A percentile compares a stretch with the other conserved stretches of the same genome.
Evolutionary conservation across 1,140 invertebrate species (phyloP).

Genomic region (Protaetia brevitarsis): DNA sequence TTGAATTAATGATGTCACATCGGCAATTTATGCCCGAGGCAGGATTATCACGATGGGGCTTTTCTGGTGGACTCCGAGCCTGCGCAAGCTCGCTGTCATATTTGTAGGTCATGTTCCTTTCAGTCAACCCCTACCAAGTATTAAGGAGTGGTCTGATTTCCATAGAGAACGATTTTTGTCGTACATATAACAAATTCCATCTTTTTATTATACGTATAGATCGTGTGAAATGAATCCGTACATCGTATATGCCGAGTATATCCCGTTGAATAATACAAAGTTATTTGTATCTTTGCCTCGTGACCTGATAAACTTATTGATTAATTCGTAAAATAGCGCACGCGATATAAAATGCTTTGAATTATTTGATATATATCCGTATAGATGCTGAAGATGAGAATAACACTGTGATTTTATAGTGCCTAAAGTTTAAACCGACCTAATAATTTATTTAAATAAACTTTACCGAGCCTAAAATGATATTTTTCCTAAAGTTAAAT

Average conservation of each 20-base stretch:
- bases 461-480: too few species aligned
- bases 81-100: background rate
- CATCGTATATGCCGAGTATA: background rate
- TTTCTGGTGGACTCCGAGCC: too few species aligned
- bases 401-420: slow-evolving; percentile 7
- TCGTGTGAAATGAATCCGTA: slow-evolving; percentile 3
- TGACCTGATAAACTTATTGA: background rate
- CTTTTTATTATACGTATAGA: background rate
- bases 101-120: background rate
- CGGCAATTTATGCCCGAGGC: too few species aligned
- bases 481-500: too few species aligned
- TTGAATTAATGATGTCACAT: too few species aligned
- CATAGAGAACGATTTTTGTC: background rate
- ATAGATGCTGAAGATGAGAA: too few species aligned
- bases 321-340: background rate
- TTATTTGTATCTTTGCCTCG: background rate
- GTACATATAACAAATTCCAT: background rate
- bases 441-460: too few species aligned
- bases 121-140: background rate
- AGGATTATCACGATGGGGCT: too few species aligned
- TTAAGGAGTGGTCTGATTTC: background rate
- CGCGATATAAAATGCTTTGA: background rate
- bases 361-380: background rate
- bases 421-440: too few species aligned
- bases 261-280: background rate